Percentiles rank a stretch among this genome's conserved stretches.
Evolutionary conservation across 1,140 invertebrate species (phyloP).

Genomic region (Meloidogyne floridensis): DNA sequence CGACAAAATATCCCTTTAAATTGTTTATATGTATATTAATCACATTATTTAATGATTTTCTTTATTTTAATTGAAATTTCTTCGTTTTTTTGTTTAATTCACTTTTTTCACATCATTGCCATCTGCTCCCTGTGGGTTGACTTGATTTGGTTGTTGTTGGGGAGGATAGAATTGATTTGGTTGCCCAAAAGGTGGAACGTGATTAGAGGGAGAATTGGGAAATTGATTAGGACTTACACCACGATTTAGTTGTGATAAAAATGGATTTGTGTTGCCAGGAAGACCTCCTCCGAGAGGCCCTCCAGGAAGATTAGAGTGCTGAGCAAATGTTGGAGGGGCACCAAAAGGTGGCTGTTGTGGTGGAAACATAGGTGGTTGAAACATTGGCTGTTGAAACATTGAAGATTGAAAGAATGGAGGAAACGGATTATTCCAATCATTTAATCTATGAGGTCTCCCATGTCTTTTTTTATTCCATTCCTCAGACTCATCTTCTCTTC

Average conservation of each 20-base stretch:
- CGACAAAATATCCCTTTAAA: neutral
- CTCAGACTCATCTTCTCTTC: neutral
- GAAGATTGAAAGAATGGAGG: neutral
- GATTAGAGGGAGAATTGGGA: neutral
- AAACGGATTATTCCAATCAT: neutral
- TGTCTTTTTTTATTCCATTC: neutral
- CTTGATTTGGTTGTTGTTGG: conserved; percentile 1
- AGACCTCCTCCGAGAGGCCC: neutral
- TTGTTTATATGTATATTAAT: neutral
- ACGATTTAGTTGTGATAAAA: neutral
- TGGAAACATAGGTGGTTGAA: neutral
- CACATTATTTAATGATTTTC: neutral
- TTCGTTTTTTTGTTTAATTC: neutral
- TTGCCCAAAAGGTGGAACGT: neutral
- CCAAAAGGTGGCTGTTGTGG: neutral
- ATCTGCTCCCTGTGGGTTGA: neutral
- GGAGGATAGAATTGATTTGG: neutral
- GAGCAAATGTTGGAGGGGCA: too few species aligned
- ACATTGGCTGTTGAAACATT: neutral
- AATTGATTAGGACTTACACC: neutral
- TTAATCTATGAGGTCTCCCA: neutral
- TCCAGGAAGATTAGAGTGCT: neutral
- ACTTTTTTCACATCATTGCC: neutral
- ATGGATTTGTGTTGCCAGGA: neutral
- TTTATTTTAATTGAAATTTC: neutral